These are phyloP conservation scores for Hipparchia sbordonii DNA, from an alignment of 2,888 invertebrate genomes.

Conservation along the genomic window DNA sequence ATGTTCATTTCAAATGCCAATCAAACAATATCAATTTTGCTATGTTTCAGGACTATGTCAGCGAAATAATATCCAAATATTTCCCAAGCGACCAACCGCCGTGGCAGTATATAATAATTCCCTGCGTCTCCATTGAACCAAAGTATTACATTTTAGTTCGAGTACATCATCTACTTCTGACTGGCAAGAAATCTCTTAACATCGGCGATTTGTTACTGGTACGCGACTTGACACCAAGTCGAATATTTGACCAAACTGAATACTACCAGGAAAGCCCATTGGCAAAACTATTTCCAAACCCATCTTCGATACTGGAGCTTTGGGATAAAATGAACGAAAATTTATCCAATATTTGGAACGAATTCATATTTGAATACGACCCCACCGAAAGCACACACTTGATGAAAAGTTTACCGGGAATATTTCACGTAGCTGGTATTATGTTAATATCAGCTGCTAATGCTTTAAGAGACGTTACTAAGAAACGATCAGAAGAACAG, in stretches of 20 bases:
- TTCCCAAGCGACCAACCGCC: constrained; percentile 88
- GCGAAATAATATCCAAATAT: constrained; percentile 90
- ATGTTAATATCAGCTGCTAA: constrained; percentile 85
- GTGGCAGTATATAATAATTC: constrained; percentile 91
- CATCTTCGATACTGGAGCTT: constrained; percentile 85
- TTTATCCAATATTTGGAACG: constrained; percentile 90
- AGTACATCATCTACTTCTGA: constrained; percentile 89
- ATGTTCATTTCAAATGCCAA: background rate
- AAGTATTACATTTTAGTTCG: constrained; percentile 87
- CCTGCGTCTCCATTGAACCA: constrained; percentile 77
- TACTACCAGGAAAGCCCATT: constrained; percentile 71
- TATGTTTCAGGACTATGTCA: constrained; percentile 86
- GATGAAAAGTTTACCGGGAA: constrained; percentile 82
- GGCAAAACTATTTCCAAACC: constrained; percentile 81
- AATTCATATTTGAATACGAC: constrained; percentile 90
- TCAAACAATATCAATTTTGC: background rate
- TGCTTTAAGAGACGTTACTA: constrained; percentile 84
- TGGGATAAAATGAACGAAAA: constrained; percentile 86
- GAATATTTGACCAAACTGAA: constrained; percentile 56
- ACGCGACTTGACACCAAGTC: constrained; percentile 66
- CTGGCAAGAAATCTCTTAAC: constrained; percentile 87
- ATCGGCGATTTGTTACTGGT: constrained; percentile 89
- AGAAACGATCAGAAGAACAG: constrained; percentile 66
- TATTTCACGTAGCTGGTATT: constrained; percentile 85
- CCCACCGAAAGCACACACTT: constrained; percentile 88